Base-by-base conservation (phyloP, 2,113 vertebrate species). In the Hyperoodon ampullatus region DNA sequence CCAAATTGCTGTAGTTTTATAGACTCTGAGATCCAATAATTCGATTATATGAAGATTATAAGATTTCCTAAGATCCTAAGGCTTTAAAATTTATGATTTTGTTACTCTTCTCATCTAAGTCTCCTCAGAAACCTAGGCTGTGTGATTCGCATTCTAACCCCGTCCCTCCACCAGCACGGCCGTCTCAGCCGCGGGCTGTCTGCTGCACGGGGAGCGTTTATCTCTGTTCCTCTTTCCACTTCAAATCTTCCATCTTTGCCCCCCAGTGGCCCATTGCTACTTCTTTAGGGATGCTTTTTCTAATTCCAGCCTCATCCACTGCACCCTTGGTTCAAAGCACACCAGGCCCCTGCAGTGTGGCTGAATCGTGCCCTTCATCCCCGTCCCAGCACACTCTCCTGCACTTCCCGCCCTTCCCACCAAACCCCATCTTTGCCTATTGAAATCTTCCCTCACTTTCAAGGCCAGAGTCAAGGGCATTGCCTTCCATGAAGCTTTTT, bases 11-110 rank as follows among this genome's bases (percentile, higher is more conserved):
- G 80, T 47, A 39, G n/a, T 94, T 90, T 71, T 55, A 91, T 55
- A 91, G 63, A 58, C 65, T 74, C 71, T 42, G 83, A 35, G 72
- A 85, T 63, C 74, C 93, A 77, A 6, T 16, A 47, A 97, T 77
- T 90, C 81, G 94, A 47, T 90, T 82, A 96, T 18, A 61, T 9
- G 85, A 53, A 89, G 71, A 61, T 77, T 28, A 75, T 71, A 93
- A 90, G 88, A 92, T 90, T 97, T 82, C 15, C 39, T 44, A 30
- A 74, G 90, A 95, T 77, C 81, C 70, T 11, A 55, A 68, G 93
- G 63, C 42, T 94, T 96, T 72, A 50, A 77, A 86, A 94, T 71
- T 28, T 61, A 66, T 11, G 58, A 33, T 33, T 93, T 35, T 96
- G 75, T 92, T 53, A 75, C 90, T 96, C 92, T 96, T 58, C 53